Evolutionary conservation across 2,113 vertebrate genomes (phyloP).

Genomic region (Leucosticte australis): DNA sequence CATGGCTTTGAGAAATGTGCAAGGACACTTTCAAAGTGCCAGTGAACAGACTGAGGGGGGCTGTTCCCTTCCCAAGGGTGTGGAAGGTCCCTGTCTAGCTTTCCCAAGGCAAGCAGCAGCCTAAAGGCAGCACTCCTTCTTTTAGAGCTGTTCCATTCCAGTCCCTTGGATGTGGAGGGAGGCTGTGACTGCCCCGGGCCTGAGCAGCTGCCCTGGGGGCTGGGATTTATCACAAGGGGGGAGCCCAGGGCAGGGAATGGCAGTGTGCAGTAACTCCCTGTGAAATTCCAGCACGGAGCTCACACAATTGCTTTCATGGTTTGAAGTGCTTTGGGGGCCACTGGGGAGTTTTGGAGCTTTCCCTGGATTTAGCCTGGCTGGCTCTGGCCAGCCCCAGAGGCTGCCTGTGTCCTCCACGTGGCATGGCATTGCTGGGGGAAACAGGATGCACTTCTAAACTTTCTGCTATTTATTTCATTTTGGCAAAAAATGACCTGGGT

Average conservation of each 20-base stretch:
- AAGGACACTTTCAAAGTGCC: accelerated
- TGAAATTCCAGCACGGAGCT: background rate
- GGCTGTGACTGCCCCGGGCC: background rate
- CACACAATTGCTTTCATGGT: background rate
- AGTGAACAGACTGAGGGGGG: background rate
- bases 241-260: background rate
- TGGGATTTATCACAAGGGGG: background rate
- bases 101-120: background rate
- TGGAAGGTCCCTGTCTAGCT: background rate
- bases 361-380: background rate
- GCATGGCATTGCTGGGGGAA: accelerated
- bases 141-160: background rate
- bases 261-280: background rate
- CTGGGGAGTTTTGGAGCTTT: background rate
- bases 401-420: background rate
- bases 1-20: accelerated
- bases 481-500: background rate
- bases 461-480: background rate
- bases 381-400: background rate
- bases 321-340: background rate
- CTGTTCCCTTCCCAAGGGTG: background rate
- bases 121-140: background rate
- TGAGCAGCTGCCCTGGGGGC: background rate
- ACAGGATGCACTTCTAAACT: background rate
- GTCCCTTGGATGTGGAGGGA: background rate